phyloP scores from a whole-genome alignment of 2,113 vertebrate genomes.

The Numida meleagris region DNA sequence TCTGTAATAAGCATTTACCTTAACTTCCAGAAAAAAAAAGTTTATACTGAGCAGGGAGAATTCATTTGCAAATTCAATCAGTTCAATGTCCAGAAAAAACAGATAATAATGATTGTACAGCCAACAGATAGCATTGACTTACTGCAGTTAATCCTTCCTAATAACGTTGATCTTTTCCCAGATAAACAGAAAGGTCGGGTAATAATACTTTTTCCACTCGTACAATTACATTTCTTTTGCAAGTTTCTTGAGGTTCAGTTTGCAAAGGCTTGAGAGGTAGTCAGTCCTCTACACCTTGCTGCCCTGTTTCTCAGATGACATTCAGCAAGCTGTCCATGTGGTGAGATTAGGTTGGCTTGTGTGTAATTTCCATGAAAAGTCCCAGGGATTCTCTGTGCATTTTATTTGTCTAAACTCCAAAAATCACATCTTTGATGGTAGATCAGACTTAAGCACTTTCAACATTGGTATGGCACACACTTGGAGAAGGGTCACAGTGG shows the following conservation, averaged over 20 bases:
- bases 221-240: background rate
- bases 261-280: background rate
- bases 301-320: background rate
- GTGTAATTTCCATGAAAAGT: background rate
- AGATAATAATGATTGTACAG: constrained; percentile 13
- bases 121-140: background rate
- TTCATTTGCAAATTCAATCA: constrained; percentile 46
- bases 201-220: background rate
- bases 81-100: constrained; percentile 17
- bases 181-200: background rate
- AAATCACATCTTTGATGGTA: rapidly evolving
- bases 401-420: background rate
- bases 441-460: background rate
- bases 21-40: background rate
- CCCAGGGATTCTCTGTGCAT: background rate
- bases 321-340: background rate
- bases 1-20: constrained; percentile 1
- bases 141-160: background rate
- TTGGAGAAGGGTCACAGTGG: background rate
- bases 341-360: background rate
- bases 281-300: background rate
- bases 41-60: constrained; percentile 13
- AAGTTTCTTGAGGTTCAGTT: background rate
- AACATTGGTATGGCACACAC: background rate
- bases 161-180: constrained; percentile 27